Percentiles rank a stretch among this genome's conserved stretches.
phyloP scores from a whole-genome alignment of 2,113 vertebrate species.

The Sorex araneus region DNA sequence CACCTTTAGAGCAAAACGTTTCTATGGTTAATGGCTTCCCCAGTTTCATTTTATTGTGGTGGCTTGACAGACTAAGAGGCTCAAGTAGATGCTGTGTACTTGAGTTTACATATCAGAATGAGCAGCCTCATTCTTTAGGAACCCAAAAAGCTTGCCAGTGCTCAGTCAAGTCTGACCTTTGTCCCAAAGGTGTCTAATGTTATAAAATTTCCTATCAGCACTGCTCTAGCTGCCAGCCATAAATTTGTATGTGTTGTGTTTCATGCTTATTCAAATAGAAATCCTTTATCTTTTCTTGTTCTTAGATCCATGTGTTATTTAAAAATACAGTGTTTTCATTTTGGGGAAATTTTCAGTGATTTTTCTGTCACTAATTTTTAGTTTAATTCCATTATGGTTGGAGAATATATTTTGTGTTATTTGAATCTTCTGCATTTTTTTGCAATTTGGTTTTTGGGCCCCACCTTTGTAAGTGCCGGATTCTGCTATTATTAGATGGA shows the following conservation, averaged over 20 bases:
- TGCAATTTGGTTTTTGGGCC: too few species aligned
- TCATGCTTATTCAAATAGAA: neutral
- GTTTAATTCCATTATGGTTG: neutral
- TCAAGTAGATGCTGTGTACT: neutral
- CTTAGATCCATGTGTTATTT: neutral
- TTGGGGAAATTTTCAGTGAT: neutral
- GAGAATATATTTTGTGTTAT: too few species aligned
- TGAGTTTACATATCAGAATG: neutral
- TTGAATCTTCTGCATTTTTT: too few species aligned
- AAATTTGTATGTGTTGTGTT: neutral
- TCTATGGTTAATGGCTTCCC: neutral
- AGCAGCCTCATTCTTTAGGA: neutral
- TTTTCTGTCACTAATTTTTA: neutral
- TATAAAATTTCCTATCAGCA: neutral
- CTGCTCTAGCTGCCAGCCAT: neutral
- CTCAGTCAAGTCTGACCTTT: too few species aligned
- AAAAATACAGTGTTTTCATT: neutral
- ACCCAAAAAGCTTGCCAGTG: neutral
- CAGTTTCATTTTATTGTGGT: neutral
- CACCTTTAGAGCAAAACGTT: neutral
- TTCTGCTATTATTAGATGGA: neutral
- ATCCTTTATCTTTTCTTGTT: constrained; percentile 15
- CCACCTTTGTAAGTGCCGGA: neutral
- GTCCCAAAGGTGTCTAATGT: neutral
- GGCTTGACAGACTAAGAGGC: neutral